phyloP scores from a whole-genome alignment of 1,140 invertebrate genomes.

The Cryptotermes secundus region DNA sequence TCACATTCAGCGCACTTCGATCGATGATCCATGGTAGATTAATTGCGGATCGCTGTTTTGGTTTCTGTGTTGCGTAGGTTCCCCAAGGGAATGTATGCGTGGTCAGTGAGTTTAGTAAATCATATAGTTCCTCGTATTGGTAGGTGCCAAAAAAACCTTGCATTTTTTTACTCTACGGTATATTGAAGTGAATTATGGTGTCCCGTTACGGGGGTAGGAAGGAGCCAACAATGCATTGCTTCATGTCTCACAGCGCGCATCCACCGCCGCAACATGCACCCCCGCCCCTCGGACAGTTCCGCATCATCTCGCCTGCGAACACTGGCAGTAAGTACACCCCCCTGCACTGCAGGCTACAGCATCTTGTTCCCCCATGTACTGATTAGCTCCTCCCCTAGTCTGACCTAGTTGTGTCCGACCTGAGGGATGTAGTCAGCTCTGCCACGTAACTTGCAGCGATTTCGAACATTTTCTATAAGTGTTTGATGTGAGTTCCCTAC shows the following conservation, averaged over 20 bases:
- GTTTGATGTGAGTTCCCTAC: too few relatives aligned
- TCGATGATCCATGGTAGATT: too few relatives aligned
- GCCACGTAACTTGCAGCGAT: too few relatives aligned
- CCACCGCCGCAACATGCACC: constrained; percentile 29
- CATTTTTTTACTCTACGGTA: neutral
- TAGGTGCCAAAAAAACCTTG: neutral
- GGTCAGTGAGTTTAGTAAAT: too few relatives aligned
- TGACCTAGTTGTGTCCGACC: neutral
- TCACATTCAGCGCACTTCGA: too few relatives aligned
- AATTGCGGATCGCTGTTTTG: neutral
- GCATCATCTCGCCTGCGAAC: constrained; percentile 26
- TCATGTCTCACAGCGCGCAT: constrained; percentile 26
- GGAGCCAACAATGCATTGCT: constrained; percentile 29
- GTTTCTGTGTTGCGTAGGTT: neutral
- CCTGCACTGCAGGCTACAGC: neutral
- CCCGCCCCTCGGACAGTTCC: constrained; percentile 25
- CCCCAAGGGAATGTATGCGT: neutral
- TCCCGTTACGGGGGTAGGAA: constrained; percentile 29
- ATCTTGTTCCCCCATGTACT: neutral
- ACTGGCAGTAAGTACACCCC: constrained; percentile 24
- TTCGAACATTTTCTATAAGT: too few relatives aligned
- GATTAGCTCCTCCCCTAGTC: neutral
- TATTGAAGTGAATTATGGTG: constrained; percentile 23
- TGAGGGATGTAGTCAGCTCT: too few relatives aligned
- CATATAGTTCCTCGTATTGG: neutral